These are phyloP conservation scores for Tanytarsus gracilentus DNA, from an alignment of 2,888 invertebrate genomes.

Conservation along the genomic window DNA sequence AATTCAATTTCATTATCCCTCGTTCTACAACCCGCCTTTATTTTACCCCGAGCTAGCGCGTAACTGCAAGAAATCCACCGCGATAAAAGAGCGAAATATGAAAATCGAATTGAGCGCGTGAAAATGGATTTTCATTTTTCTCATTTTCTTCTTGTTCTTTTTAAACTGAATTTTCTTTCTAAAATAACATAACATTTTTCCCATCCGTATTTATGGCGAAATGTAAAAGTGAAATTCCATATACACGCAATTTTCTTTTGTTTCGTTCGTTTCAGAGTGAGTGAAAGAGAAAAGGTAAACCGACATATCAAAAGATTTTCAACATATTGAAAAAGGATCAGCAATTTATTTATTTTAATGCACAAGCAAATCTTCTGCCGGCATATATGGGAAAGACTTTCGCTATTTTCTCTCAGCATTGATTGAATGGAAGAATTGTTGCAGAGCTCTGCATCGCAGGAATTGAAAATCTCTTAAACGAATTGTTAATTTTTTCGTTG, in stretches of 20 bases:
- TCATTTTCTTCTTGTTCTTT: too few species aligned
- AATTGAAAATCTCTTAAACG: too few species aligned
- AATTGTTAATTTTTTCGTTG: too few species aligned
- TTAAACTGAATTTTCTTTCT: not conserved
- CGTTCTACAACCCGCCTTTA: not conserved
- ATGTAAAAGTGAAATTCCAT: too few species aligned
- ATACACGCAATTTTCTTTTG: too few species aligned
- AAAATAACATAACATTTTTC: not conserved
- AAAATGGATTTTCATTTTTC: not conserved
- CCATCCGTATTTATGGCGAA: too few species aligned
- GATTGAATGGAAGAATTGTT: too few species aligned
- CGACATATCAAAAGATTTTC: constrained; percentile 2
- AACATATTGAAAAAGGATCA: constrained; percentile 25
- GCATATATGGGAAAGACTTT: not conserved
- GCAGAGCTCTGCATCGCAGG: too few species aligned
- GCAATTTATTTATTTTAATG: constrained; percentile 28
- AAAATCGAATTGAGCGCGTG: not conserved
- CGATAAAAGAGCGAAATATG: not conserved
- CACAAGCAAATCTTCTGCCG: not conserved
- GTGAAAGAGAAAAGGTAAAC: not conserved
- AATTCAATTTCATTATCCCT: not conserved
- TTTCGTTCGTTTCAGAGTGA: too few species aligned
- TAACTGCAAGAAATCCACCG: not conserved
- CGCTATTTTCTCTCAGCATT: not conserved
- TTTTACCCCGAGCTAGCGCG: too few species aligned